Base-by-base conservation (phyloP, 2,797 vertebrate genomes). In the Siniperca undulata region DNA sequence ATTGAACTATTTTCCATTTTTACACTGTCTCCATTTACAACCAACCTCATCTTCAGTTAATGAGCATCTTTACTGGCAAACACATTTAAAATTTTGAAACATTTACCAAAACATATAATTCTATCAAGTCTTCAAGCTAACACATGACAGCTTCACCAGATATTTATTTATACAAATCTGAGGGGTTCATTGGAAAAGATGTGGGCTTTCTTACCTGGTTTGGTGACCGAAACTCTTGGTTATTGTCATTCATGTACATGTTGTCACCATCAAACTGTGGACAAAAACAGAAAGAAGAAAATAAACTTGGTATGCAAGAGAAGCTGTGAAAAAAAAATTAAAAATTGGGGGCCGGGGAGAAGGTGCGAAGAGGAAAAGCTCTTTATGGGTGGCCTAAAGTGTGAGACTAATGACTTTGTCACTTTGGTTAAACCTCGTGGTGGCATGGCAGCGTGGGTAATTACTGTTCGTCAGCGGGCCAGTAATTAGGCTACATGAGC, bases 181-280 rank as follows among this genome's bases (percentile, higher is more conserved):
- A 56, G 3, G 74, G 69, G 14, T 75, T 79, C 27, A 75, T 2
- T 44, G 22, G 65, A 68, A 72, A 81, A 67, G 7, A 60, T 0
- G n/a, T 58, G 55, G 38, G 58, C 46, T 55, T 22, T 19, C 97
- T 96, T 95, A 99, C 98, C 97, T 99, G 98, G 93, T 96, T 98
- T 91, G 97, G 96, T 0, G 98, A 97, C 86, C 98, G 97, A 92
- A 99, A 99, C 93, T 99, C 98, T 95, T 98, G 98, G 96, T 97
- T 96, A 92, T 97, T 98, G 94, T 99, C 98, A 89, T 97, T 99
- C 98, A 99, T 98, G 95, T 99, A 98, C 98, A 99, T 97, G 97
- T 98, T 99, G 95, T 99, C 98, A 97, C 97, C 98, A 97, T 99
- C 98, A 98, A 99, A 99, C 98, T 99, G 94, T 82, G 91, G 90